These are phyloP conservation scores for Rhinogobius similis DNA, from an alignment of 2,113 vertebrate species.

Conservation along the genomic window DNA sequence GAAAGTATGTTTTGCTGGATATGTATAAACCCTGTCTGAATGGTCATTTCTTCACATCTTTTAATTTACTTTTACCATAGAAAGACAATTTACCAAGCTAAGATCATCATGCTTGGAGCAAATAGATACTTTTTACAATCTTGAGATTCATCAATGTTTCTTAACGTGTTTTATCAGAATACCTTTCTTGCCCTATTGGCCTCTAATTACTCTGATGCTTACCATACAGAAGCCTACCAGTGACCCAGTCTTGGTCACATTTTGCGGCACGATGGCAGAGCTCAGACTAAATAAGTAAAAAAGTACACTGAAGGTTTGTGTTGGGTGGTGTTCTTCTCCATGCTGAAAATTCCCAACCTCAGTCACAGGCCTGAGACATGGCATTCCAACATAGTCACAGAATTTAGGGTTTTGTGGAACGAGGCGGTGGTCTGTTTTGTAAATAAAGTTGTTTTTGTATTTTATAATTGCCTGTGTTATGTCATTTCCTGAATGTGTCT, in stretches of 20 bases:
- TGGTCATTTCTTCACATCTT: neutral
- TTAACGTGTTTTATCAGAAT: neutral
- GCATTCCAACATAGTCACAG: constrained; percentile 59
- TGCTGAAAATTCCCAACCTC: constrained; percentile 73
- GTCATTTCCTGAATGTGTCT: constrained; percentile 35
- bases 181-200: constrained; percentile 6
- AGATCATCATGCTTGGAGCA: too few relatives aligned
- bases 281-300: constrained; percentile 57
- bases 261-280: constrained; percentile 30
- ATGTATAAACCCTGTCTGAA: neutral
- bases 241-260: constrained; percentile 10
- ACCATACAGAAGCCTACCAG: constrained; percentile 18
- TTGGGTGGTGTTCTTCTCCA: constrained; percentile 55
- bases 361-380: constrained; percentile 56
- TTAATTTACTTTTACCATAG: neutral
- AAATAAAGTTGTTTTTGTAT: constrained; percentile 78
- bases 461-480: constrained; percentile 41
- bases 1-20: neutral
- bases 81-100: neutral
- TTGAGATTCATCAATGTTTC: neutral
- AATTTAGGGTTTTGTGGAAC: constrained; percentile 61
- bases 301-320: constrained; percentile 43
- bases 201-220: neutral
- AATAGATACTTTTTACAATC: too few relatives aligned
- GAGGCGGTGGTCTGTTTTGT: constrained; percentile 67